Base-by-base conservation (phyloP, 2,113 vertebrate species). In the human region DNA sequence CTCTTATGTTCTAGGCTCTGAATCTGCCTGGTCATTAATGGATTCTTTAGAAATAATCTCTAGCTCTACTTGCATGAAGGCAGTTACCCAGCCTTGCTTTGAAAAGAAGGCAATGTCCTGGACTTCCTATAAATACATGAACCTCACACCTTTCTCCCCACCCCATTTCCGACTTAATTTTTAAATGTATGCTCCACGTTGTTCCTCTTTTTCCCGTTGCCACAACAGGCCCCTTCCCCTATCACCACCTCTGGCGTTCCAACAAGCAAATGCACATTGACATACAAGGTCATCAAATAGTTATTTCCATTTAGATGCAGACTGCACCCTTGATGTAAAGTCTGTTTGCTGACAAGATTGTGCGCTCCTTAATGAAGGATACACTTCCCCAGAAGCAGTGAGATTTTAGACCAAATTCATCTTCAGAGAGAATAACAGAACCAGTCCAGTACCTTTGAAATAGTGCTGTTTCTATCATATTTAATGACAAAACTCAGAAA, bases 401-500 rank as follows among this genome's bases (percentile, higher is more conserved):
- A 87, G 35, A 48, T 59, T 79, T 0, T 6, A 50, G 30, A 27
- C 13, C 32, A 89, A 9, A n/a, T 79, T 89, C 79, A 66, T 14
- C 43, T 78, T 59, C 55, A 57, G 85, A 61, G 40, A 91, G 32
- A 97, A 59, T 32, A 88, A 50, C 72, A 88, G 16, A 94, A 76
- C 91, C 38, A 91, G 35, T 90, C n/a, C 12, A 2, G 6, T n/a
- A 38, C 57, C 0, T 96, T 88, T 48, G 40, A 38, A 52, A 78
- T 43, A 61, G 12, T 80, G 18, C 79, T 78, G 8, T 55, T 61
- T 50, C 89, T n/a, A 20, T 38, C 17, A 40, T 75, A 22, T 16
- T 90, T 81, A 20, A 50, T 73, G 50, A 81, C 38, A 81, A 89
- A 66, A 83, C 57, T 95, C 94, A 73, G 45, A 48, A 93, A 97